Evolutionary conservation across 2,888 invertebrate species (phyloP), one percentile per base, ranked within the genome.

Genomic region (Drosophila melanosoma): DNA sequence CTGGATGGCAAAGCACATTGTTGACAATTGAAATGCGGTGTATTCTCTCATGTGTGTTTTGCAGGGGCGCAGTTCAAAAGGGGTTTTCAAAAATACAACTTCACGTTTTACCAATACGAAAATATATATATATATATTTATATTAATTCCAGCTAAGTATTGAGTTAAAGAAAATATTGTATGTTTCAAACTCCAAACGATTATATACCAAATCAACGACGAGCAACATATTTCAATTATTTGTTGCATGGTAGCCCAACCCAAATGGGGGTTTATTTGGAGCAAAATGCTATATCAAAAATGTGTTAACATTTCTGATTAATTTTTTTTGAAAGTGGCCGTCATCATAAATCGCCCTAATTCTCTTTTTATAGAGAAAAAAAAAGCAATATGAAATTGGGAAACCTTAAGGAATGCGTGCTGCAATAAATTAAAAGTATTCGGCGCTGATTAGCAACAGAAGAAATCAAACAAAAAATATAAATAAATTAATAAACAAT

Each of bases 1-100:
- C 63, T 51, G 48, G 42, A 32, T 63, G 76, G 61, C 53, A 48
- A 57, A 64, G 61, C 66, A 77, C 49, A 77, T 68, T 84, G 79
- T 83, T 81, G 83, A 82, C 88, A 87, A 83, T 83, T 75, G 77
- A 87, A 87, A 80, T 79, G 79, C 62, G 67, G 67, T 69, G 76
- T 84, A 84, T 76, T 69, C 74, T 73, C 53, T 66, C 75, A 74
- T 74, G 79, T 79, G 77, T 74, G 82, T 77, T 70, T 35, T 36
- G 17, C 74, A 84, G 42, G 15, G 81, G 78, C 78, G 74, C 54
- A 35, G 11, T 51, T 2, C 32, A 11, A 42, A 12, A 33, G 71
- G 71, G 70, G 56, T 17, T 53, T 23, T 32, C 12, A 53, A 10
- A 10, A 15, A 17, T 23, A 53, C 33, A 3, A 35, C 5, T 23